Percentiles rank a stretch among this genome's conserved stretches.
These are phyloP conservation scores for Craseonycteris thonglongyai DNA, from an alignment of 2,113 vertebrate species.

Conservation along the genomic window DNA sequence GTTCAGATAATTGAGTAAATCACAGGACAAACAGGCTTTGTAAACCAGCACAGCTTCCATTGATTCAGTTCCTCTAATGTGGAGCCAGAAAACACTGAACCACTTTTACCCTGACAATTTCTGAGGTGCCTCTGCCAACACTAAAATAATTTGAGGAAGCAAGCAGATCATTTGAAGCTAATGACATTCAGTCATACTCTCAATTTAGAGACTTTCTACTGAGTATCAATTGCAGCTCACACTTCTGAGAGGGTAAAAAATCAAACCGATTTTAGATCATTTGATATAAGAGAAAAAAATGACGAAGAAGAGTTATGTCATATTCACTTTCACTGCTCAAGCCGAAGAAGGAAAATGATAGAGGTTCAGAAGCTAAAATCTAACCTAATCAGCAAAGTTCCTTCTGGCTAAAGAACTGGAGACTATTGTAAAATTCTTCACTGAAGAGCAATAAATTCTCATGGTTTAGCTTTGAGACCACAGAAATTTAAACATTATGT, in stretches of 20 bases:
- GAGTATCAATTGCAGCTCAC: conserved; percentile 37
- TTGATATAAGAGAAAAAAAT: background rate
- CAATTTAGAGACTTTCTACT: conserved; percentile 40
- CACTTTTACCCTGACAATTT: conserved; percentile 18
- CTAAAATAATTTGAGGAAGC: conserved; percentile 43
- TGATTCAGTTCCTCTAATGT: background rate
- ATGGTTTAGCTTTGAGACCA: conserved; percentile 67
- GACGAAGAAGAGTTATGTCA: conserved; percentile 8
- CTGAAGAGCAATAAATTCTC: conserved; percentile 46
- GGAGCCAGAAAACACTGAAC: background rate
- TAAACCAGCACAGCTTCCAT: background rate
- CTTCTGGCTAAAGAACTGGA: conserved; percentile 48
- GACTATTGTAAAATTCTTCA: conserved; percentile 64
- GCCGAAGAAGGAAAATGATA: conserved; percentile 38
- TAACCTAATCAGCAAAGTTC: background rate
- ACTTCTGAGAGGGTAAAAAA: conserved; percentile 36
- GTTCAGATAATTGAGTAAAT: background rate
- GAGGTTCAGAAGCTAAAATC: conserved; percentile 4
- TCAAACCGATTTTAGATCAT: background rate
- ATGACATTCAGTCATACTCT: background rate
- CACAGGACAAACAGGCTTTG: background rate
- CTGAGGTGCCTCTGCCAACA: background rate
- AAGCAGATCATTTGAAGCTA: conserved; percentile 28
- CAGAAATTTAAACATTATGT: conserved; percentile 53
- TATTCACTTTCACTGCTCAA: conserved; percentile 37